phyloP scores from a whole-genome alignment of 2,113 vertebrate genomes.

The Brienomyrus brachyistius region DNA sequence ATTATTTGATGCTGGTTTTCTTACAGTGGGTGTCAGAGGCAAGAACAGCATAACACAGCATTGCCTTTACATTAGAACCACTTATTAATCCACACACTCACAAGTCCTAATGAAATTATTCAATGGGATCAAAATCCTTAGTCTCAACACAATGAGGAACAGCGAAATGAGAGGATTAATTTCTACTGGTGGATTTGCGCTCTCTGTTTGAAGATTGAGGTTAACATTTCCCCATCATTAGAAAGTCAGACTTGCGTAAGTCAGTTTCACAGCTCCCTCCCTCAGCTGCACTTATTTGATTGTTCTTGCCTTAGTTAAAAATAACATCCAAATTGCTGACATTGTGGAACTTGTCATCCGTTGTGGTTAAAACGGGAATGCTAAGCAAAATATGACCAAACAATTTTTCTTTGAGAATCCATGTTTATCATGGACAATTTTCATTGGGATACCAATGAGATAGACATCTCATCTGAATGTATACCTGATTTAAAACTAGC shows the following conservation, averaged over 20 bases:
- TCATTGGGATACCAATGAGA: neutral
- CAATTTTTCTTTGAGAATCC: neutral
- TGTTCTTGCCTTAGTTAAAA: neutral
- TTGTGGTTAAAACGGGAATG: neutral
- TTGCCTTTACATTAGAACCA: conserved; percentile 37
- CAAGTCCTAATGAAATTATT: conserved; percentile 53
- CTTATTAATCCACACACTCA: conserved; percentile 49
- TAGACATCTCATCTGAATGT: neutral
- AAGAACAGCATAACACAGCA: neutral
- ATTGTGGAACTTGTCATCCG: neutral
- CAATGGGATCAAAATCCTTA: conserved; percentile 46
- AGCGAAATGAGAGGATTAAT: conserved; percentile 49
- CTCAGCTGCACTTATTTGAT: neutral
- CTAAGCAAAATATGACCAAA: neutral
- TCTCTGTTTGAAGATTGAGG: conserved; percentile 40
- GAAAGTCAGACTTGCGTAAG: conserved; percentile 36
- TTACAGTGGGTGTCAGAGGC: conserved; percentile 3
- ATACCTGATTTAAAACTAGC: neutral
- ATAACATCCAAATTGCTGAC: conserved; percentile 14
- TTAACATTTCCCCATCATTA: conserved; percentile 44
- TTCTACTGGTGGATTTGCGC: conserved; percentile 42
- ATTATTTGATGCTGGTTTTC: conserved; percentile 13
- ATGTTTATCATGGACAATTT: neutral
- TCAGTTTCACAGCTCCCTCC: conserved; percentile 17
- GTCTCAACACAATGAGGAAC: conserved; percentile 42